These are phyloP conservation scores for Calonectris borealis DNA, from an alignment of 2,113 vertebrate species.

Conservation along the genomic window DNA sequence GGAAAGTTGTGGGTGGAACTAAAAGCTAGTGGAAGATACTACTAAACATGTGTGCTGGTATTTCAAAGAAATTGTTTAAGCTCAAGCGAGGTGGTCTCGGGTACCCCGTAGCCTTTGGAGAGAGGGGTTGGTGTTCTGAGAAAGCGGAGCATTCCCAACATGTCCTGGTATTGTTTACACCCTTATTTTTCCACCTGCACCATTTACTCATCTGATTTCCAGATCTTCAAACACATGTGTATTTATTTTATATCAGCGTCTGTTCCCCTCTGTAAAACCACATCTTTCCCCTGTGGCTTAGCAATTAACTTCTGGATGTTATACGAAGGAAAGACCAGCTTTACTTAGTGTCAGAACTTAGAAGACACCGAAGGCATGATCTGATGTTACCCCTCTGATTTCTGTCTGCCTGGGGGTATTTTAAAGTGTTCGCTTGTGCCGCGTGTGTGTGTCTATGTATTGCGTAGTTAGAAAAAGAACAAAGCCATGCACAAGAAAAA, in stretches of 20 bases:
- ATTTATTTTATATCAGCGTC: neutral
- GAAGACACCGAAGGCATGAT: slow-evolving; percentile 1
- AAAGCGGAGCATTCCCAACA: fast-evolving
- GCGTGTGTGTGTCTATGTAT: neutral
- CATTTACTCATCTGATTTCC: neutral
- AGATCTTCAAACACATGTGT: neutral
- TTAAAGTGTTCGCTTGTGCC: slow-evolving; percentile 1
- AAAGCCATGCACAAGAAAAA: slow-evolving; percentile 42
- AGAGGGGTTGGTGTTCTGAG: neutral
- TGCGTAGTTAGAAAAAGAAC: slow-evolving; percentile 56
- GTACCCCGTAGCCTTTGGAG: neutral
- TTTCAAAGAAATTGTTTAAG: neutral
- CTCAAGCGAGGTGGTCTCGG: neutral
- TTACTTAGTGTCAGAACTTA: slow-evolving; percentile 23
- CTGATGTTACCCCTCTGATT: slow-evolving; percentile 32
- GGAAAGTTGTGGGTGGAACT: neutral
- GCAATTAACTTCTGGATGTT: slow-evolving; percentile 40
- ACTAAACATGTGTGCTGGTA: neutral
- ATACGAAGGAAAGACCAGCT: neutral
- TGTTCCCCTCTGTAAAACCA: neutral
- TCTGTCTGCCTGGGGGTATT: neutral
- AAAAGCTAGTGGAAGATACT: neutral
- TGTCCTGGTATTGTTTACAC: neutral
- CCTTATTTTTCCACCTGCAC: neutral
- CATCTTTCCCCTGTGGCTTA: neutral